Evolutionary conservation across 2,113 vertebrate species (phyloP), one percentile per base, ranked within the genome.

Genomic region (Plecotus auritus): DNA sequence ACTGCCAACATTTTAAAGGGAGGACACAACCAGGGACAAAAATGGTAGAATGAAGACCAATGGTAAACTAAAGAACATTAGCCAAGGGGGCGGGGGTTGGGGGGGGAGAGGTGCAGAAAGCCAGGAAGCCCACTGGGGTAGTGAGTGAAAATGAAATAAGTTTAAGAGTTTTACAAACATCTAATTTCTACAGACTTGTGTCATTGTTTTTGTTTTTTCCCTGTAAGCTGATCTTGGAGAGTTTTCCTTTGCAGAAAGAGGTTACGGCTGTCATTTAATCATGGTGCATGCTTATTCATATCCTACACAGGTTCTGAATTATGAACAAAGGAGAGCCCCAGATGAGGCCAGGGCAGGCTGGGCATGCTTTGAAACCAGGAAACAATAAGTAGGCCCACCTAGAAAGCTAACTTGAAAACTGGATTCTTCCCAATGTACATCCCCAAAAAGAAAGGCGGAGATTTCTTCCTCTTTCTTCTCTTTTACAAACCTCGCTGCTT

Each of bases 1-100:
- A 40, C 74, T 98, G 97, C 98, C 97, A 97, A 93, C 30, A 88
- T 88, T 98, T 98, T 97, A 95, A 95, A 94, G 96, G 69, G 76
- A 93, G 70, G 84, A 80, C 17, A 86, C 83, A 90, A 94, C 85
- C 97, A 98, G 97, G 92, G 97, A 97, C 96, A 94, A 96, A 98
- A 98, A 97, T 95, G 89, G 73, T 28, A 92, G 85, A 54, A 95
- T 91, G 93, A 97, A 98, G 96, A 94, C 95, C 98, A 87, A 96
- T 95, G 86, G 88, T 84, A 95, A 97, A 97, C 91, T 95, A 98
- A 97, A 98, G 96, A 94, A 37, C 40, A 96, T 96, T 69, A 64
- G 88, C 66, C n/a, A 96, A 96, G 93, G 93, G 17, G 13, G 17
- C 1, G 5, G 51, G 51, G 51, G 1, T 1, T 1, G 5, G 5